Evolutionary conservation across 1,140 invertebrate genomes (phyloP).

Genomic region (Asobara japonica): DNA sequence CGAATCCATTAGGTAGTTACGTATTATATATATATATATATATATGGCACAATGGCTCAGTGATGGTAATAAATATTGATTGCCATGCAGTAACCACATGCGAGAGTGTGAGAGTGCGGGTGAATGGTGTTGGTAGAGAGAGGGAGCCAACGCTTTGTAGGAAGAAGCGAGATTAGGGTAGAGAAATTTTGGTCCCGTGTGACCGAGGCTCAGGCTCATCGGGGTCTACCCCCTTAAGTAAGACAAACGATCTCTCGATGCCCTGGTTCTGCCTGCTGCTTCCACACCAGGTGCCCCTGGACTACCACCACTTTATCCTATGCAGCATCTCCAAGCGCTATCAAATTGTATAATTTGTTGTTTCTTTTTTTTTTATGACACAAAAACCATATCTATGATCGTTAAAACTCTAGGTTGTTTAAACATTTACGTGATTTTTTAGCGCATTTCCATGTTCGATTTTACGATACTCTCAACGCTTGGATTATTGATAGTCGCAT

Average conservation of each 20-base stretch:
- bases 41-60: constrained; percentile 33
- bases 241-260: constrained; percentile 42
- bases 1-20: constrained; percentile 31
- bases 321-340: neutral
- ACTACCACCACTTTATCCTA: neutral
- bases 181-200: constrained; percentile 42
- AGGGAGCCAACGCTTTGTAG: constrained; percentile 13
- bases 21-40: constrained; percentile 34
- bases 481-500: no score
- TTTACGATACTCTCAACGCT: no score
- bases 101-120: neutral
- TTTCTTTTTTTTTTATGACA: no score
- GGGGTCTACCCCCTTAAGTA: constrained; percentile 40
- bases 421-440: no score
- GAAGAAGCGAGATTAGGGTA: constrained; percentile 36
- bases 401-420: no score
- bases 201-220: constrained; percentile 38
- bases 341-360: neutral
- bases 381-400: no score
- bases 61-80: constrained; percentile 45
- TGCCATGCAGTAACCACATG: constrained; percentile 20
- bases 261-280: constrained; percentile 26
- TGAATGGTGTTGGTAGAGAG: neutral
- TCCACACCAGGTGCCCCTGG: neutral
- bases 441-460: no score